Evolutionary conservation across 92 coral and sea anemone genomes (phyloP).

Genomic region (Epizoanthus scotinus): DNA sequence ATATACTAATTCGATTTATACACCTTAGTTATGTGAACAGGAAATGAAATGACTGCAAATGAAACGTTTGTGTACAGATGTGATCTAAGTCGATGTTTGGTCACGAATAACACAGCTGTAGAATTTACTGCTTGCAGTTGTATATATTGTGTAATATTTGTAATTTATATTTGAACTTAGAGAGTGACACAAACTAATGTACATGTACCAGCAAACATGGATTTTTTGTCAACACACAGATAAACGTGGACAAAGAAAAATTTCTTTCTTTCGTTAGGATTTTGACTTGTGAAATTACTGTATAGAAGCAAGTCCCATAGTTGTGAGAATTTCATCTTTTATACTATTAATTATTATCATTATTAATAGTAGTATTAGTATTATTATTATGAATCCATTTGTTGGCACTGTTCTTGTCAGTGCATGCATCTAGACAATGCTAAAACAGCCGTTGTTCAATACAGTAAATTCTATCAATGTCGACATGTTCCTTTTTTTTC

Average conservation of each 20-base stretch:
- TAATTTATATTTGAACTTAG: no score
- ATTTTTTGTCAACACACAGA: neutral
- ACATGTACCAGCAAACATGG: neutral
- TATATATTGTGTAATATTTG: no score
- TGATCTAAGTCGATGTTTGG: no score
- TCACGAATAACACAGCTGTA: no score
- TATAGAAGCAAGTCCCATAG: neutral
- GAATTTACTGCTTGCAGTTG: no score
- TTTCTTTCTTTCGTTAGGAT: neutral
- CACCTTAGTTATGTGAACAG: no score
- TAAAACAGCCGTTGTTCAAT: neutral
- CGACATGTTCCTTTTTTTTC: constrained; percentile 2
- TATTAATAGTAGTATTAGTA: no score
- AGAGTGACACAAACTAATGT: neutral
- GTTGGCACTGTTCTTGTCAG: neutral
- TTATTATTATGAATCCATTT: neutral
- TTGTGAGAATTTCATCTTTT: constrained; percentile 19
- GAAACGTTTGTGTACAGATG: no score
- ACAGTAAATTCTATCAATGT: neutral
- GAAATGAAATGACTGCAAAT: no score
- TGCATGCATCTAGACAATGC: neutral
- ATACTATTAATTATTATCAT: neutral
- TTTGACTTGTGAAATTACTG: neutral
- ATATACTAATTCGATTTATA: no score
- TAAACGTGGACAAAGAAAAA: neutral